A percentile compares a stretch with the other conserved stretches of the same genome.
These are phyloP conservation scores for Stichopus horrens DNA, from an alignment of 53 echinoderm and acorn worm genomes.

Conservation along the genomic window DNA sequence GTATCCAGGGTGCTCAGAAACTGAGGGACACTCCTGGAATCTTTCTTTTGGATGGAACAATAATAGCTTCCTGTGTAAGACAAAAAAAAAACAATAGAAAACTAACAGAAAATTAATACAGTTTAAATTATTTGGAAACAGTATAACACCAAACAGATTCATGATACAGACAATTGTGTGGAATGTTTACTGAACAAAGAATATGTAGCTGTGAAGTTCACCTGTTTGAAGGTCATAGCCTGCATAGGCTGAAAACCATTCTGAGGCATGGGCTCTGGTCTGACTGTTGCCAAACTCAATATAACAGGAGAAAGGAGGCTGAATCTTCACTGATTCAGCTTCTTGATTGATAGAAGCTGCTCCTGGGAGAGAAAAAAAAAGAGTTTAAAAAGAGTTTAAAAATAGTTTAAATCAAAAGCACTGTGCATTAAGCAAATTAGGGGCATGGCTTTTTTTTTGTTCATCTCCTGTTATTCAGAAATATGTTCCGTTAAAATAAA, in stretches of 20 bases:
- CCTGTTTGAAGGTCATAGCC: slow-evolving; percentile 68
- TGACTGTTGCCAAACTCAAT: slow-evolving; percentile 56
- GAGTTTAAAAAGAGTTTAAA: too few species aligned
- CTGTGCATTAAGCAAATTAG: too few species aligned
- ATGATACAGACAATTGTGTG: too few species aligned
- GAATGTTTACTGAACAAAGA: too few species aligned
- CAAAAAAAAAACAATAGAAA: neutral
- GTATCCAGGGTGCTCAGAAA: slow-evolving; percentile 80
- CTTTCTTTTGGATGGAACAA: slow-evolving; percentile 67
- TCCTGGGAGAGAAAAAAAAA: neutral
- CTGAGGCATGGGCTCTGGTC: slow-evolving; percentile 59
- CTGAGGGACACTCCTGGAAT: slow-evolving; percentile 62
- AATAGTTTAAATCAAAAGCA: too few species aligned
- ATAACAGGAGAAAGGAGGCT: slow-evolving; percentile 66
- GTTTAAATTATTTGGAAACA: too few species aligned
- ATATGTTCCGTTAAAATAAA: too few species aligned
- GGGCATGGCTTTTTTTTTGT: too few species aligned
- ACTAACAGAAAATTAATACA: too few species aligned
- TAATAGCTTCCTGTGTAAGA: slow-evolving; percentile 67
- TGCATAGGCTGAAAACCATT: slow-evolving; percentile 71
- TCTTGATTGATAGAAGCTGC: neutral
- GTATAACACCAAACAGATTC: too few species aligned
- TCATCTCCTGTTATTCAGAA: too few species aligned
- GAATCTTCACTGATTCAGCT: neutral
- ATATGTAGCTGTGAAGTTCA: slow-evolving; percentile 20